Evolutionary conservation across 2,113 vertebrate species (phyloP).

Genomic region (Anser brachyrhynchus): DNA sequence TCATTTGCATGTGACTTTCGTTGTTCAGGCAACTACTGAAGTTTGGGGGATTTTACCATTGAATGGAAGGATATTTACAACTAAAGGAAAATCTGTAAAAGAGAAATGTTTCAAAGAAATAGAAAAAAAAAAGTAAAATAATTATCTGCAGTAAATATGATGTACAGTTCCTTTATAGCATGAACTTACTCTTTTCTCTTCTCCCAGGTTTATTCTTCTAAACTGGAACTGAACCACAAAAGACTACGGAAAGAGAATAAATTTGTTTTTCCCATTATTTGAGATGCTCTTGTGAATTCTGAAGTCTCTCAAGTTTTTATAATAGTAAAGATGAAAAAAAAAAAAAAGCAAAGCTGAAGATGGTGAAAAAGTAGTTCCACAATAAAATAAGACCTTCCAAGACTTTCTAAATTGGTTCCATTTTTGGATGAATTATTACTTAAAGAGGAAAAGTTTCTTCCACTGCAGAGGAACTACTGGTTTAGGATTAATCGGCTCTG

Average conservation of each 20-base stretch:
- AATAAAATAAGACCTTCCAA: not conserved
- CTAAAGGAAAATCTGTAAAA: not conserved
- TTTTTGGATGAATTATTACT: not conserved
- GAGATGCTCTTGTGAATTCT: not conserved
- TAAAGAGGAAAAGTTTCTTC: not conserved
- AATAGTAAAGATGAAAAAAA: not conserved
- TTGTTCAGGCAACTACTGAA: not conserved
- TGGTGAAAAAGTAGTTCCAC: not conserved
- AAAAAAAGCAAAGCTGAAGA: not conserved
- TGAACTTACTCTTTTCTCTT: not conserved
- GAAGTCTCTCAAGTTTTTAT: not conserved
- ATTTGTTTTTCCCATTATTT: not conserved
- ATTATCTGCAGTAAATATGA: too few species aligned
- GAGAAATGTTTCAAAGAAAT: not conserved
- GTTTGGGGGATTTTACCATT: not conserved
- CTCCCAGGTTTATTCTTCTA: not conserved
- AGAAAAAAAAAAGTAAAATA: too few species aligned
- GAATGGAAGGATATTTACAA: not conserved
- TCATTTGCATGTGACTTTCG: not conserved
- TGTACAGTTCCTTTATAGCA: too few species aligned
- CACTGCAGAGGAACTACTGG: not conserved
- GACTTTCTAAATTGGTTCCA: not conserved
- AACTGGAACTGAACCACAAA: not conserved
- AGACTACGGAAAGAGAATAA: not conserved
- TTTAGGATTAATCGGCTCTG: slow-evolving; percentile 16